Evolutionary conservation across 2,888 invertebrate species (phyloP), one percentile per base, ranked within the genome.

Genomic region (Unio delphinus): DNA sequence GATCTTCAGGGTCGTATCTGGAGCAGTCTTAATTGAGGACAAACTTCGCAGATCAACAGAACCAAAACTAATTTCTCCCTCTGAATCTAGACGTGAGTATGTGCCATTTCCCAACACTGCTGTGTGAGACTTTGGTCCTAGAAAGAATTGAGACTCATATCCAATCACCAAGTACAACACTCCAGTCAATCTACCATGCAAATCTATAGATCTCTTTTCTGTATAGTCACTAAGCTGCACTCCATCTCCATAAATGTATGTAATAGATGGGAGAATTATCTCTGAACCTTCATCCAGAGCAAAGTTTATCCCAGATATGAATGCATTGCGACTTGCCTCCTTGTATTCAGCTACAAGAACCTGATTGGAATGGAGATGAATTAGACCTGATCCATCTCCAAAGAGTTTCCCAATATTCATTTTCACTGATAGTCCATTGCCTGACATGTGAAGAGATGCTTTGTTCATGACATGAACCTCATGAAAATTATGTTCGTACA

Each of bases 171-270:
- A 72, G 30, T 81, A 71, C 15, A 74, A 72, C 15, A 84, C 77
- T 26, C 83, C 83, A 7, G 83, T 83, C 1, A 84, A 68, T 17
- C 76, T 73, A 4, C 85, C 83, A 64, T 75, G 70, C 55, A 82
- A 70, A 26, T 73, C 62, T 28, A 85, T 55, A 34, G 85, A 80
- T 30, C 80, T 68, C 7, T 66, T 28, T 61, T 81, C 83, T n/a
- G 74, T 65, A 28, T 73, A 72, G 18, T 73, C 76, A 28, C 56
- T 45, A 34, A 79, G 64, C 18, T 61, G 54, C 11, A 80, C 78
- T 30, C 84, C 84, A 55, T 70, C 76, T n/a, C 85, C 85, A 70
- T 83, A 83, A 3, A 83, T 62, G 66, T 83, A 83, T 1, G 75
- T 63, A n/a, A 78, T 77, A 11, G 81, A 74, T 30, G 85, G 82